These are phyloP conservation scores for Euplexia lucipara DNA, from an alignment of 2,888 invertebrate genomes.

Conservation along the genomic window DNA sequence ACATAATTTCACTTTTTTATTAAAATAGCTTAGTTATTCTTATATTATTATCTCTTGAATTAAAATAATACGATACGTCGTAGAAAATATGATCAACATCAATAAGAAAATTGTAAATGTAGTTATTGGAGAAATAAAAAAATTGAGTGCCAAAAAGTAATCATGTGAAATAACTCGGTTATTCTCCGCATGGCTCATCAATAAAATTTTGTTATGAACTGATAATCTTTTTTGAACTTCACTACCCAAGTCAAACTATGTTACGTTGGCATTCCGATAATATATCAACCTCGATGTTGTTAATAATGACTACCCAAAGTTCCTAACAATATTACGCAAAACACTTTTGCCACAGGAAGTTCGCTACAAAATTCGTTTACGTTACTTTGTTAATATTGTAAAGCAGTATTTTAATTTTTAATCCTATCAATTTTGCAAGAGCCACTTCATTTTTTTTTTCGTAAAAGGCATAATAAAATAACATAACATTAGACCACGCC, in stretches of 20 bases:
- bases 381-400: conserved; percentile 30
- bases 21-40: conserved; percentile 2
- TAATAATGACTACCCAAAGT: conserved; percentile 42
- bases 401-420: conserved; percentile 25
- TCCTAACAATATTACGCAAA: conserved; percentile 33
- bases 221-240: neutral
- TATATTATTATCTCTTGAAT: neutral
- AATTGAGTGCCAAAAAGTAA: conserved; percentile 1
- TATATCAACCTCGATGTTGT: conserved; percentile 35
- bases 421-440: conserved; percentile 4
- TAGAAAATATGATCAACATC: neutral
- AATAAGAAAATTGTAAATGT: neutral
- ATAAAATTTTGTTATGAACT: neutral
- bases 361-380: conserved; percentile 27
- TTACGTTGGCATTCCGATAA: conserved; percentile 30
- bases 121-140: neutral
- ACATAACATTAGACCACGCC: conserved; percentile 2
- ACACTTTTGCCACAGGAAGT: conserved; percentile 34
- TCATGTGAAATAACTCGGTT: conserved; percentile 1
- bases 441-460: no score
- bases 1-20: neutral
- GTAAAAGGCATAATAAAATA: no score
- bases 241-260: conserved; percentile 16
- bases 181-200: neutral
- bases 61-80: neutral